phyloP scores from a whole-genome alignment of 2,113 vertebrate genomes.

The Mesitornis unicolor region DNA sequence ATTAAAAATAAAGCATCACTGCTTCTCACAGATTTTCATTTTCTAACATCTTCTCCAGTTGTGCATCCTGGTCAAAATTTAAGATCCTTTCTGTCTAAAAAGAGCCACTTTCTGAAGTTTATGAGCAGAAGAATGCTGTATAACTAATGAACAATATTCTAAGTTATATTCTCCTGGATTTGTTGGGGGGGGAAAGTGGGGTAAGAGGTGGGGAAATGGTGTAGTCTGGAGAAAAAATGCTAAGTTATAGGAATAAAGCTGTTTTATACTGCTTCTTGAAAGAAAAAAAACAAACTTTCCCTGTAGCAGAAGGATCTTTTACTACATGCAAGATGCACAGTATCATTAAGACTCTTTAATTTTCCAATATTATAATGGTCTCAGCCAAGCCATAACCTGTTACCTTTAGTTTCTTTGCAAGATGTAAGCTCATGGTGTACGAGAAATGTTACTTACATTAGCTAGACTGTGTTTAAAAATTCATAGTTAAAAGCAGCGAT shows the following conservation, averaged over 20 bases:
- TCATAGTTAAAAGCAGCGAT: background rate
- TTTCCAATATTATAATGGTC: background rate
- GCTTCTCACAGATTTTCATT: conserved; percentile 12
- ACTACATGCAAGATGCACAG: background rate
- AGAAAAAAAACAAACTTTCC: background rate
- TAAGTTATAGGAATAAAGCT: background rate
- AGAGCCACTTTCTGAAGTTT: conserved; percentile 16
- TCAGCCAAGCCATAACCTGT: background rate
- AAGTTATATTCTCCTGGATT: background rate
- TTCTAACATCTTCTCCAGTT: background rate
- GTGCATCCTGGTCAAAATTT: background rate
- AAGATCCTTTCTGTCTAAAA: background rate
- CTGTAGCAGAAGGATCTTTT: background rate
- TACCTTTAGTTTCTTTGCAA: background rate
- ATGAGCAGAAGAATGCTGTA: background rate
- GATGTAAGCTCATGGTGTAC: background rate
- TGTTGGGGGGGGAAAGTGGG: background rate
- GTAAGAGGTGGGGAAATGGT: background rate
- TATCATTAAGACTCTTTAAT: background rate
- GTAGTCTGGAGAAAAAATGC: background rate
- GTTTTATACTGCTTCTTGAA: background rate
- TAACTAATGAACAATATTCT: background rate
- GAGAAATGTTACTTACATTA: background rate
- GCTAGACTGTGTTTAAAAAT: background rate
- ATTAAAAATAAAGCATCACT: background rate